These are phyloP conservation scores for Hyposmocoma kahamanoa DNA, from an alignment of 1,140 invertebrate species.

Conservation along the genomic window DNA sequence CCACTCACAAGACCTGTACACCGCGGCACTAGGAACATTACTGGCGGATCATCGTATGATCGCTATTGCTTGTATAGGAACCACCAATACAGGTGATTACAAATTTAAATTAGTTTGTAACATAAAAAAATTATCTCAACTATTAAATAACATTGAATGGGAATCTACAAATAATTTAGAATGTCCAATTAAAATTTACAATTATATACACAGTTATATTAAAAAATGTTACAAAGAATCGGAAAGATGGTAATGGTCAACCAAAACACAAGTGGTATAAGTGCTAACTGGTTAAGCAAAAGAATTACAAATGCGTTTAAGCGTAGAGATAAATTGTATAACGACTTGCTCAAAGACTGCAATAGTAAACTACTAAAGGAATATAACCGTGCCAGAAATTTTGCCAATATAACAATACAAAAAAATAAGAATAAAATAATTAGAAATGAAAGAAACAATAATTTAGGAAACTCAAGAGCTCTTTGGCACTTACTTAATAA, in stretches of 20 bases:
- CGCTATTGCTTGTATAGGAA: too few species aligned
- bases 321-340: background rate
- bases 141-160: too few species aligned
- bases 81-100: too few species aligned
- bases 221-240: background rate
- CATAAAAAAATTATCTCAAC: too few species aligned
- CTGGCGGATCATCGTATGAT: too few species aligned
- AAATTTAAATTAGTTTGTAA: too few species aligned
- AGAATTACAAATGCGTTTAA: background rate
- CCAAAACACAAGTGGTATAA: background rate
- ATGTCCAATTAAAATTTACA: background rate
- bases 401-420: background rate
- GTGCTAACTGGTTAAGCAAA: background rate
- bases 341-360: background rate
- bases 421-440: background rate
- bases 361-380: background rate
- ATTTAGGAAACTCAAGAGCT: background rate
- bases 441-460: background rate
- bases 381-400: background rate
- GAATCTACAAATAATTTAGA: too few species aligned
- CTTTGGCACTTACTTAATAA: background rate
- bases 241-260: background rate
- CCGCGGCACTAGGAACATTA: too few species aligned
- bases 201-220: background rate
- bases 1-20: too few species aligned